Base-by-base conservation (phyloP, 2,797 vertebrate species). In the Pseudopleuronectes americanus region DNA sequence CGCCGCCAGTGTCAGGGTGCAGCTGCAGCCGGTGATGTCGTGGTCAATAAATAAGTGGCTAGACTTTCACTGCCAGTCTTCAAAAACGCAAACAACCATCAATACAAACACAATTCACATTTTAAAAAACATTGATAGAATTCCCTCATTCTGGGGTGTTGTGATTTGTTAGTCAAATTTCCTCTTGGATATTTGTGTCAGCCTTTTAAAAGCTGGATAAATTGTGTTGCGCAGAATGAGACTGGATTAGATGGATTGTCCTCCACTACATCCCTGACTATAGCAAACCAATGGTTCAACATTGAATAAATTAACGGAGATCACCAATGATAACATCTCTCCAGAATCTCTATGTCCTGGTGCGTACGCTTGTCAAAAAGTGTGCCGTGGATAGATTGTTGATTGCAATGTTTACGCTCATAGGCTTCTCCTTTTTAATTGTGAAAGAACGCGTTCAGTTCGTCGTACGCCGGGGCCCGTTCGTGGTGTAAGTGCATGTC, bases 371-470 rank as follows among this genome's bases (percentile, higher is more conserved):
- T 66, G 54, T 80, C 62, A 58, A 63, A 59, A 79, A 52, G 61
- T 81, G 80, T 85, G 71, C 51, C 53, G 55, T 76, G 71, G 75
- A 24, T 45, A 59, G 80, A 74, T 74, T 70, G 80, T 63, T 83
- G 85, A 85, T 89, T 90, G 85, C 69, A 83, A 80, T 62, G 49
- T 47, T 48, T 81, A 67, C 71, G 76, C 88, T 64, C 63, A 24
- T 19, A 43, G 52, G 31, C 22, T 81, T 73, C 41, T 68, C 23
- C 0, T 60, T 53, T 95, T 95, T 92, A 97, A 90, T 96, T 98
- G 92, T 97, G 97, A 93, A 97, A 98, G 93, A 97, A 98, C 68
- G 96, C 95, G 79, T 97, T 97, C 79, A 97, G 94, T 95, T 97
- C 97, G 64, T 98, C 97, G 64, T 97, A 97, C 87, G 94, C 93